phyloP scores from a whole-genome alignment of 2,797 vertebrate species.

The Tangara arthus region DNA sequence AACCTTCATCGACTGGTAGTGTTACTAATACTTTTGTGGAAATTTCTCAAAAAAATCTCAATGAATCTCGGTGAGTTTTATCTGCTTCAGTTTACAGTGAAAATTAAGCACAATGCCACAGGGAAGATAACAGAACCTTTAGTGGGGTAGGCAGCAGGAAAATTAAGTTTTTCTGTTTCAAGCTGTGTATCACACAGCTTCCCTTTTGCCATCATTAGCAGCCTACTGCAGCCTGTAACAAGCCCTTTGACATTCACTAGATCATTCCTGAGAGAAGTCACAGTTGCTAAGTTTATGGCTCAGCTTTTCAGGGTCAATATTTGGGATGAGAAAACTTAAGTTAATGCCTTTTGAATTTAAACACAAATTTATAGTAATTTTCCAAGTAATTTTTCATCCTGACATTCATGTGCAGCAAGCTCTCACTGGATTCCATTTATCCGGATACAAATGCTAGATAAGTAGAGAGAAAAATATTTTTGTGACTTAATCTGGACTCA shows the following conservation, averaged over 20 bases:
- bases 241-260: background rate
- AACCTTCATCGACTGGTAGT: accelerated
- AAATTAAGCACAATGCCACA: background rate
- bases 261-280: background rate
- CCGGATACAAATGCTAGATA: background rate
- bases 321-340: background rate
- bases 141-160: background rate
- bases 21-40: background rate
- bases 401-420: background rate
- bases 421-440: background rate
- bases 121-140: background rate
- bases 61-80: background rate
- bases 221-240: background rate
- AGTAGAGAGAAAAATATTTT: background rate
- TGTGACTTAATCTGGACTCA: background rate
- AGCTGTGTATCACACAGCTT: background rate
- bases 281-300: background rate
- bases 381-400: background rate
- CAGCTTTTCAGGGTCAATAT: background rate
- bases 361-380: background rate
- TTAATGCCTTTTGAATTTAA: background rate
- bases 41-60: background rate
- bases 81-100: background rate
- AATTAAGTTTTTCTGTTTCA: background rate
- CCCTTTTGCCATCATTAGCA: background rate